Percentiles rank a stretch among this genome's conserved stretches.
phyloP scores from a whole-genome alignment of 2,113 vertebrate genomes.

The Zootoca vivipara region DNA sequence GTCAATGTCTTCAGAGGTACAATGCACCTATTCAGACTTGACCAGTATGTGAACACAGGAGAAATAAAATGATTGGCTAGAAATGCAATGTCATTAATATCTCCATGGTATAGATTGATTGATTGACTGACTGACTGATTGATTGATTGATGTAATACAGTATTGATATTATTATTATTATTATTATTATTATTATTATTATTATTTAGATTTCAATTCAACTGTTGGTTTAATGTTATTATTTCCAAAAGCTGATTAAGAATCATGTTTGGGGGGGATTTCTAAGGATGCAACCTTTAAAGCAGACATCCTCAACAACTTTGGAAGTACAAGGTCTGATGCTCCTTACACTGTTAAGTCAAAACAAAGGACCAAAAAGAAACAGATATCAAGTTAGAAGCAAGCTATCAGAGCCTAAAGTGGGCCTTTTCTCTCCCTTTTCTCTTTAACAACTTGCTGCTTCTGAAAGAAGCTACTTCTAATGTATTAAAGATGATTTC shows the following conservation, averaged over 20 bases:
- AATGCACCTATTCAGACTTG: too few relatives aligned
- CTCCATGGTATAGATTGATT: too few relatives aligned
- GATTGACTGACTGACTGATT: too few relatives aligned
- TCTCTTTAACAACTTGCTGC: constrained; percentile 29
- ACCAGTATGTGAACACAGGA: neutral
- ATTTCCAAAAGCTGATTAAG: neutral
- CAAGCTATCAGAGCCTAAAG: constrained; percentile 21
- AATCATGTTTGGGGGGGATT: neutral
- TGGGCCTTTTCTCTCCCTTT: constrained; percentile 9
- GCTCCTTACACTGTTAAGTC: neutral
- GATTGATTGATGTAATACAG: too few relatives aligned
- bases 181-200: too few relatives aligned
- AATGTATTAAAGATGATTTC: constrained; percentile 53
- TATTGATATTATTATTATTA: neutral
- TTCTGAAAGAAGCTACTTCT: constrained; percentile 41
- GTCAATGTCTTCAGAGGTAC: neutral
- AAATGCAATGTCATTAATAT: neutral
- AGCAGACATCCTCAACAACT: neutral
- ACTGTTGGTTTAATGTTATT: neutral
- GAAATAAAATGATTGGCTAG: neutral
- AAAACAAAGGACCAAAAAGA: neutral
- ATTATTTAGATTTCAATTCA: neutral
- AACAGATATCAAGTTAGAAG: constrained; percentile 11
- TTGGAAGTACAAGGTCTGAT: neutral
- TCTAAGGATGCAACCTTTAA: neutral